These are phyloP conservation scores for Tribolium freemani DNA, from an alignment of 2,888 invertebrate species.

Conservation along the genomic window DNA sequence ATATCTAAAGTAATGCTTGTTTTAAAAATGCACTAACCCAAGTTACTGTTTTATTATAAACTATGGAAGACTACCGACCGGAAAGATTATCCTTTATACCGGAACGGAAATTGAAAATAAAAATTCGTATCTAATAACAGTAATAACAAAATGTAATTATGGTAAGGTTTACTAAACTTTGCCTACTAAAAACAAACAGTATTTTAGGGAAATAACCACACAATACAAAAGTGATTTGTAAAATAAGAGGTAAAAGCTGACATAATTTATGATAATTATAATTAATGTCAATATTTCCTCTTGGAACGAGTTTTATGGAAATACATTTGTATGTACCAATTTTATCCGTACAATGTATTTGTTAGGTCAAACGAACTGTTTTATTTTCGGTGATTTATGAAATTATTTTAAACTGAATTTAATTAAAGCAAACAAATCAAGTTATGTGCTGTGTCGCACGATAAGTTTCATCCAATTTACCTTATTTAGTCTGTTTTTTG, in stretches of 20 bases:
- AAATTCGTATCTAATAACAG: slow-evolving; percentile 11
- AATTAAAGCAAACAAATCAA: slow-evolving; percentile 7
- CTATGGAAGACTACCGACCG: slow-evolving; percentile 20
- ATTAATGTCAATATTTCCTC: no score
- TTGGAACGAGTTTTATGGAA: no score
- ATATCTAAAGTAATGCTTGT: slow-evolving; percentile 19
- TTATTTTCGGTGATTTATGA: slow-evolving; percentile 17
- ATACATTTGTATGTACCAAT: no score
- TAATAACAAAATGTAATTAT: slow-evolving; percentile 23
- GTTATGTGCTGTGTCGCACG: not conserved
- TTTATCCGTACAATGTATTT: not conserved
- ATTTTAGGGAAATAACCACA: no score
- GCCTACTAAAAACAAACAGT: no score
- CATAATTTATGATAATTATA: no score
- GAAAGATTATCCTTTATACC: slow-evolving; percentile 24
- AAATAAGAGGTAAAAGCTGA: no score
- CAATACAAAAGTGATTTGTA: no score
- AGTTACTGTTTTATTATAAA: slow-evolving; percentile 15
- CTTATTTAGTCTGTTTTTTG: no score
- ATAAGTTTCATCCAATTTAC: no score
- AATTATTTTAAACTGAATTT: slow-evolving; percentile 3
- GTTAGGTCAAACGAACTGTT: slow-evolving; percentile 2
- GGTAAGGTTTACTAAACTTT: no score
- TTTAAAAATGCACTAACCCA: slow-evolving; percentile 31
- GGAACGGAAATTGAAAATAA: not conserved